Conservation (phyloP, 1,140 invertebrate species). For the Lanistes nyassanus region DNA sequence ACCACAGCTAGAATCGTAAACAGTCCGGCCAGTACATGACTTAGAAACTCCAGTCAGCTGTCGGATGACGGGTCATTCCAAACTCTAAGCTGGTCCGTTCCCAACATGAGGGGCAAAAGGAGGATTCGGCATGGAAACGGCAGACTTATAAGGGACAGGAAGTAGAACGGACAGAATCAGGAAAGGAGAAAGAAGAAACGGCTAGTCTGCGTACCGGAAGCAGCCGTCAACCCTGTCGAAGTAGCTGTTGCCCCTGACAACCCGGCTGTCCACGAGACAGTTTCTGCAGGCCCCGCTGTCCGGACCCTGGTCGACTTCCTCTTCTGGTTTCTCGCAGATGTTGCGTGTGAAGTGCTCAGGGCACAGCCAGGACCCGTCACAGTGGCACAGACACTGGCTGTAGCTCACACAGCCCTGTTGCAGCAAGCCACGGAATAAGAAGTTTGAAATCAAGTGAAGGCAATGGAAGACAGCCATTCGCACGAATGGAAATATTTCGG, state of each 20-base stretch:
- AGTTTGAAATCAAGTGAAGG: too few species aligned
- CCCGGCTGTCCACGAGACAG: slow-evolving; percentile 23
- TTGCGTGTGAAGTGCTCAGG: slow-evolving; percentile 34
- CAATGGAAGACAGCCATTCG: too few species aligned
- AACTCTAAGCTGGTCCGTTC: too few species aligned
- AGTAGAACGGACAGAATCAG: background rate
- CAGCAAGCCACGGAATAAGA: background rate
- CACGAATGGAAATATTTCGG: too few species aligned
- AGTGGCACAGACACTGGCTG: slow-evolving; percentile 40
- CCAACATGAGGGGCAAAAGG: too few species aligned
- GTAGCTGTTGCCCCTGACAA: slow-evolving; percentile 29
- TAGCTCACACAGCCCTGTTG: slow-evolving; percentile 31
- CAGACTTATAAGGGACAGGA: background rate
- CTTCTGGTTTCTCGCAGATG: slow-evolving; percentile 24
- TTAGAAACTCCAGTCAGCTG: too few species aligned
- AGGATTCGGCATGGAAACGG: too few species aligned
- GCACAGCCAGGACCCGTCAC: slow-evolving; percentile 46
- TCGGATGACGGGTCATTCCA: too few species aligned
- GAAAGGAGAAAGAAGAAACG: background rate
- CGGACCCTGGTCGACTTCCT: background rate
- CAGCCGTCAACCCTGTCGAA: slow-evolving; percentile 38
- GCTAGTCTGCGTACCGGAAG: slow-evolving; percentile 35
- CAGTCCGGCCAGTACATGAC: too few species aligned
- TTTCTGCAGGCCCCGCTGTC: slow-evolving; percentile 12
- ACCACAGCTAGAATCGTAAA: too few species aligned